A percentile compares a stretch with the other conserved stretches of the same genome.
phyloP scores from a whole-genome alignment of 2,888 invertebrate genomes.

The Lepetodrilus schrolli region DNA sequence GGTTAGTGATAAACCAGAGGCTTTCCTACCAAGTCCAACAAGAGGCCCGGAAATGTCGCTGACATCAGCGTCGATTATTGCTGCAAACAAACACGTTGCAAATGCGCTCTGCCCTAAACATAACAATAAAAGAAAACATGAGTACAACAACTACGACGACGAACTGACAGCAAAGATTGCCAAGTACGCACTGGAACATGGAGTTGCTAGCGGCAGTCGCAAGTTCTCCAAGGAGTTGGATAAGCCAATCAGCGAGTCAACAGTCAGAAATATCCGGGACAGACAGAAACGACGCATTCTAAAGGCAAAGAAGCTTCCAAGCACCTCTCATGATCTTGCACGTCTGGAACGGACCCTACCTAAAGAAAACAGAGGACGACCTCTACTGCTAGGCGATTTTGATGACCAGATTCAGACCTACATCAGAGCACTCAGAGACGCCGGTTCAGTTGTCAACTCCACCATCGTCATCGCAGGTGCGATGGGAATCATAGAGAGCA shows the following conservation, averaged over 20 bases:
- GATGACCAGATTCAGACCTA: slow-evolving; percentile 30
- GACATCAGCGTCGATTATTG: too few species aligned
- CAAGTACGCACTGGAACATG: slow-evolving; percentile 15
- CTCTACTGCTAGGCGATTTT: slow-evolving; percentile 32
- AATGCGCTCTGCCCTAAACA: too few species aligned
- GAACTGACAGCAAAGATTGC: slow-evolving; percentile 23
- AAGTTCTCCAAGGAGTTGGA: background rate
- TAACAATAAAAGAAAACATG: too few species aligned
- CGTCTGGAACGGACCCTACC: background rate
- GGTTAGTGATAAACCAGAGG: too few species aligned
- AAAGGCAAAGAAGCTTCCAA: background rate
- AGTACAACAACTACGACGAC: too few species aligned
- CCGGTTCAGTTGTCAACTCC: slow-evolving; percentile 23
- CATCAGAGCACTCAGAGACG: slow-evolving; percentile 19
- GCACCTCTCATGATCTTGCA: too few species aligned
- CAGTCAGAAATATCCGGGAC: background rate
- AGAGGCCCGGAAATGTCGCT: too few species aligned
- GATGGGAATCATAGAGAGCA: background rate
- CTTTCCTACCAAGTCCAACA: too few species aligned
- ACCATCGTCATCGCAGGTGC: slow-evolving; percentile 33
- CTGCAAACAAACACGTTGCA: too few species aligned
- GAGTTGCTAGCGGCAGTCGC: background rate
- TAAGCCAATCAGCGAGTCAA: background rate
- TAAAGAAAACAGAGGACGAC: slow-evolving; percentile 28
- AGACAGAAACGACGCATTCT: background rate